Evolutionary conservation across 2,797 vertebrate genomes (phyloP).

Genomic region (Galagoides demidoff): DNA sequence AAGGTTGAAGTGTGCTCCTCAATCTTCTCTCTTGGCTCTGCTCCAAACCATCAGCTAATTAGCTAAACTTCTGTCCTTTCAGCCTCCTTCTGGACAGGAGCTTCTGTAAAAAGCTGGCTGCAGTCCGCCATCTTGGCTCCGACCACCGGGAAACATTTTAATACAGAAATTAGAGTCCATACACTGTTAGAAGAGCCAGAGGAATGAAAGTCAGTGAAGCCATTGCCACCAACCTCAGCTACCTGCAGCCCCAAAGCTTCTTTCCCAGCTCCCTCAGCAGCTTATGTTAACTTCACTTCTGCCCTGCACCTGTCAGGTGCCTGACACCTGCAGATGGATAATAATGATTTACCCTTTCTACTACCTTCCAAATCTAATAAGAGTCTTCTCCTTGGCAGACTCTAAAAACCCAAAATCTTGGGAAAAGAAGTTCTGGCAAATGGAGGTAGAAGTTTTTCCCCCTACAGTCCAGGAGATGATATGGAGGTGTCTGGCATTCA

Average conservation of each 20-base stretch:
- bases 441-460: not conserved
- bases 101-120: no score
- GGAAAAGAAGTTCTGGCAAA: not conserved
- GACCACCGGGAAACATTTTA: not conserved
- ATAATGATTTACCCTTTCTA: not conserved
- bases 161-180: not conserved
- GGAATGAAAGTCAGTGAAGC: not conserved
- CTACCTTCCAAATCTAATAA: not conserved
- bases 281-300: not conserved
- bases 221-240: not conserved
- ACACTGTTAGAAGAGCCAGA: not conserved
- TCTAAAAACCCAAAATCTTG: not conserved
- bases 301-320: not conserved
- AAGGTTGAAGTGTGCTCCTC: no score
- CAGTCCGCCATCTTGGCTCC: no score
- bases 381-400: not conserved
- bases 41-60: no score
- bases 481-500: not conserved
- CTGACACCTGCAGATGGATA: not conserved
- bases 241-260: not conserved
- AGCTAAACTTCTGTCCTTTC: no score
- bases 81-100: no score
- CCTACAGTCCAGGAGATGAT: not conserved
- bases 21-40: no score
- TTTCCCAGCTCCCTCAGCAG: not conserved